phyloP scores from a whole-genome alignment of 2,888 invertebrate genomes.

The Sisyra terminalis region DNA sequence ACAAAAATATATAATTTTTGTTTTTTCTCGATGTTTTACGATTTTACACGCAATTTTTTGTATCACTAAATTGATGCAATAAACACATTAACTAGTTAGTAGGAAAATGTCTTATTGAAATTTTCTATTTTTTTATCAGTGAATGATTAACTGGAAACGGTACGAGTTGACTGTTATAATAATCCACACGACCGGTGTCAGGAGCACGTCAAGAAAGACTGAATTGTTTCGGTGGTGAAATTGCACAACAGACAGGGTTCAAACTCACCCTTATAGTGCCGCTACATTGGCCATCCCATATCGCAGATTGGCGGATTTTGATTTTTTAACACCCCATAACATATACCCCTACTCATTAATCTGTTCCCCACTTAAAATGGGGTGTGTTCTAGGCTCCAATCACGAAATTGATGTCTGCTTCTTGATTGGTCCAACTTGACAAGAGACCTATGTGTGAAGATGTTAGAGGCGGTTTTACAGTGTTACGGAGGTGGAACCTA shows the following conservation, averaged over 20 bases:
- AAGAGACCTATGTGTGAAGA: not conserved
- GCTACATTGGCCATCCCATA: constrained; percentile 8
- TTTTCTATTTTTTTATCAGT: no score
- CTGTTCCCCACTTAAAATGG: not conserved
- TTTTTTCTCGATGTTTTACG: no score
- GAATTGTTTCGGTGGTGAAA: not conserved
- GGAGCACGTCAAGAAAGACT: no score
- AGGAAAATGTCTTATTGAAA: no score
- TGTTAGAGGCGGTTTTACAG: not conserved
- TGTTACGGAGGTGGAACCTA: not conserved
- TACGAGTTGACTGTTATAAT: no score
- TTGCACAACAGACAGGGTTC: not conserved
- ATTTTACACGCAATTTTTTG: no score
- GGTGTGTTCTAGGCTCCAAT: not conserved
- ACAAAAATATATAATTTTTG: no score
- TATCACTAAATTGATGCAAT: no score
- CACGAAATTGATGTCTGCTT: not conserved
- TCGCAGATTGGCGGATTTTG: constrained; percentile 7
- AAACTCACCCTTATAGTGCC: not conserved
- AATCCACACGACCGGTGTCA: no score
- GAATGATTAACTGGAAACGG: no score
- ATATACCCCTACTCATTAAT: constrained; percentile 9
- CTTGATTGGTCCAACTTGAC: constrained; percentile 1
- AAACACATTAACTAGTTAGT: no score
- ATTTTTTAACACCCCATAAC: constrained; percentile 8